These are phyloP conservation scores for Marcusenius ussheri DNA, from an alignment of 2,113 vertebrate genomes.

Conservation along the genomic window DNA sequence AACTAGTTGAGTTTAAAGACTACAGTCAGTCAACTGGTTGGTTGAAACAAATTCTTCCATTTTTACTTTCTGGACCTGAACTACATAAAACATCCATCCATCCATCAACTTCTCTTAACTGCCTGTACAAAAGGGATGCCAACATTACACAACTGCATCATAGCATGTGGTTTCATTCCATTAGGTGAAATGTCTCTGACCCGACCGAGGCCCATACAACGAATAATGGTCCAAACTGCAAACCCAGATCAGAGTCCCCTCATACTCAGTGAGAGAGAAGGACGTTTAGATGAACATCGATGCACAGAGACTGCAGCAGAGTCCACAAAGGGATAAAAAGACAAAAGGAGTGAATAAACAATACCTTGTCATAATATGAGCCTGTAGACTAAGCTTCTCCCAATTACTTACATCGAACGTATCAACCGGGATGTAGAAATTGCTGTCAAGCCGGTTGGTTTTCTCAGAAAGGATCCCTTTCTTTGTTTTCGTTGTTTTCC, in stretches of 20 bases:
- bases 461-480: neutral
- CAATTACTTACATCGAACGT: neutral
- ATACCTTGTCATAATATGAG: neutral
- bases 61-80: neutral
- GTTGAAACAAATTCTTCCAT: neutral
- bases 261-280: neutral
- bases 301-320: neutral
- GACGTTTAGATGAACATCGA: neutral
- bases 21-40: neutral
- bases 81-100: neutral
- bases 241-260: neutral
- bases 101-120: neutral
- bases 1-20: neutral
- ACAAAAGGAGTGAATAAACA: neutral
- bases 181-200: neutral
- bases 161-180: neutral
- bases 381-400: neutral
- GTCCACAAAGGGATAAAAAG: neutral
- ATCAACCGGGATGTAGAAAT: neutral
- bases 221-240: neutral
- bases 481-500: neutral
- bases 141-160: neutral
- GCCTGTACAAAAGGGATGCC: neutral
- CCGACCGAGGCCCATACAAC: neutral
- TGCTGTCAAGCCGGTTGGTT: neutral